Percentiles rank a stretch among this genome's conserved stretches.
Conservation (phyloP, 2,888 invertebrate species). For the Macrosoma leucophasiata region DNA sequence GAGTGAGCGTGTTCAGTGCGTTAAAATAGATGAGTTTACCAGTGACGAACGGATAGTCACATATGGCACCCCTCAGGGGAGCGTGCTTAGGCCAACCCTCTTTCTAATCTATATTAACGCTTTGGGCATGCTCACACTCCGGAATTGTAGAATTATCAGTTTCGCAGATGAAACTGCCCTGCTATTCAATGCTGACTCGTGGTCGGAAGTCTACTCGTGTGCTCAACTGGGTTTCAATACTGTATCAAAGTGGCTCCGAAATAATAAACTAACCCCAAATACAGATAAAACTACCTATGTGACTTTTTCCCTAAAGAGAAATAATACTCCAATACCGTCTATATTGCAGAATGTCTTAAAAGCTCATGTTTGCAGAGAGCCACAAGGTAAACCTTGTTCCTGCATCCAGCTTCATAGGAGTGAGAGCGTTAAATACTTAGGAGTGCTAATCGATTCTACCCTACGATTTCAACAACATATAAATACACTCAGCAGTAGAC, state of each 20-base stretch:
- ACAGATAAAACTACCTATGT: neutral
- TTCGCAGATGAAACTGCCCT: too few species aligned
- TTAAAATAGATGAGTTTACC: neutral
- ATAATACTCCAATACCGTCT: neutral
- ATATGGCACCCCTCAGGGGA: too few species aligned
- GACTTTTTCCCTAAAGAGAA: neutral
- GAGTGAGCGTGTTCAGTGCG: neutral
- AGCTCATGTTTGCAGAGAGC: too few species aligned
- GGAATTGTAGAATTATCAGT: neutral
- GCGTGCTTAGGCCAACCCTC: neutral
- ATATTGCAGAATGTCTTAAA: too few species aligned
- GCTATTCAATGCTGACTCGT: too few species aligned
- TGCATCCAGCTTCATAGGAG: neutral
- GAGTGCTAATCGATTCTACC: neutral
- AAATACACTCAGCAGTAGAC: neutral
- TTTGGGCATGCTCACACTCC: neutral
- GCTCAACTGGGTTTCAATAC: neutral
- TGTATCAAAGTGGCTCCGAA: neutral
- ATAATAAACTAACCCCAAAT: neutral
- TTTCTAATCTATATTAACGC: neutral
- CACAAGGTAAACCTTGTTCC: too few species aligned
- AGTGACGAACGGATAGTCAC: neutral
- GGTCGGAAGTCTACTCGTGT: neutral
- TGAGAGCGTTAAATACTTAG: neutral
- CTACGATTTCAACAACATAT: neutral